phyloP scores from a whole-genome alignment of 1,140 invertebrate species.

The Dufourea novaeangliae region DNA sequence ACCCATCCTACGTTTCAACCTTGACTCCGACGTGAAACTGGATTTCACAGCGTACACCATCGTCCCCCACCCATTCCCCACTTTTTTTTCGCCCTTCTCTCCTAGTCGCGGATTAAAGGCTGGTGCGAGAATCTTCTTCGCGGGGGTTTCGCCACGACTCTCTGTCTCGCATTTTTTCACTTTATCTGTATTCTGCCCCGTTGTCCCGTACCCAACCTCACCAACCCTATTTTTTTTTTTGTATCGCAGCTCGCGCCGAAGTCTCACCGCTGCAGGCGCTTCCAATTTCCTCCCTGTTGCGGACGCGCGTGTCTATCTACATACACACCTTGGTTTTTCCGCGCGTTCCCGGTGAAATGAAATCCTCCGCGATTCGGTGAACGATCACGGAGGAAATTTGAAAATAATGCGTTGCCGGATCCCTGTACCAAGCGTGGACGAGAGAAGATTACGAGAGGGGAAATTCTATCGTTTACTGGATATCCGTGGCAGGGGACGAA shows the following conservation, averaged over 20 bases:
- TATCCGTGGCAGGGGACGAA: slow-evolving; percentile 5
- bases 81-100: slow-evolving; percentile 25
- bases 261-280: slow-evolving; percentile 56
- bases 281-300: slow-evolving; percentile 69
- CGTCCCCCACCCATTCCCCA: slow-evolving; percentile 6
- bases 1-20: slow-evolving; percentile 65
- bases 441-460: slow-evolving; percentile 24
- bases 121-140: slow-evolving; percentile 34
- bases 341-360: slow-evolving; percentile 44
- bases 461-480: slow-evolving; percentile 19
- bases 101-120: slow-evolving; percentile 54
- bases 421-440: slow-evolving; percentile 21
- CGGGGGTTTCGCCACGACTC: slow-evolving; percentile 51
- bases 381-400: slow-evolving; percentile 47
- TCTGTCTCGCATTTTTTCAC: slow-evolving; percentile 5
- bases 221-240: slow-evolving; percentile 2
- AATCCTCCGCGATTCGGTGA: too few relatives aligned
- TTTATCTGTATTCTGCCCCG: slow-evolving; percentile 5
- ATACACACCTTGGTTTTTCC: too few relatives aligned
- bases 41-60: slow-evolving; percentile 60
- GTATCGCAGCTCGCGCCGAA: slow-evolving; percentile 35
- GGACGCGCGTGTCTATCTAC: slow-evolving; percentile 31
- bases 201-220: not conserved
- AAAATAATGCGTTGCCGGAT: slow-evolving; percentile 29
- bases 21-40: slow-evolving; percentile 67